Base-by-base conservation (phyloP, 2,888 invertebrate genomes). In the Chloroclysta siterata region DNA sequence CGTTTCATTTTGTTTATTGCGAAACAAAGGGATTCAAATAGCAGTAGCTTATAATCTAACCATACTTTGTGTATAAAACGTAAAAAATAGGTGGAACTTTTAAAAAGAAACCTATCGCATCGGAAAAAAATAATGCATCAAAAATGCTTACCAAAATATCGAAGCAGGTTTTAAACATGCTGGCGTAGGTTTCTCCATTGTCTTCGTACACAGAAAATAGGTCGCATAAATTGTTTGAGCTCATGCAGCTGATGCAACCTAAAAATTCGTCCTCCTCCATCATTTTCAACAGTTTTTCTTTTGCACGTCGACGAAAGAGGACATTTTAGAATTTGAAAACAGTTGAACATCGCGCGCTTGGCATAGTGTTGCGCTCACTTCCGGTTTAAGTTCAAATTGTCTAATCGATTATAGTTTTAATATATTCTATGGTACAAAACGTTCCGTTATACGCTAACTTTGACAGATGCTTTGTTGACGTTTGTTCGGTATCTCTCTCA, bases 171-270 rank as follows among this genome's bases (percentile, higher is more conserved):
- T 90, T 85, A 85, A 91, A 86, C 84, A 90, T 84, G 81, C 86
- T 86, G 44, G 89, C 88, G 73, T 89, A 92, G 77, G 86, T 88
- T 79, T 90, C 86, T 74, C 84, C 84, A 76, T 88, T 88, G 63
- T 88, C 89, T 47, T 84, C 81, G 69, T 87, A 88, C 69, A 83
- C 77, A 86, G 87, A 87, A 90, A 90, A 92, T 83, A 92, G 89
- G 90, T 92, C 87, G 86, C 86, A 87, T 83, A 92, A 89, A 87
- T 90, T 86, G 63, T 78, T 88, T 58, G 89, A 86, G 79, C 85
- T 83, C 89, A 89, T 89, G 81, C 92, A 92, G 82, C 89, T 87
- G 81, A 92, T 90, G 74, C 92, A 92, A 90, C 92, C 90, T 89
- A 89, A 82, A 80, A 88, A 88, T 77, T 90, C 88, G 68, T 90